Evolutionary conservation across 2,113 vertebrate species (phyloP).

Genomic region (Uria aalge): DNA sequence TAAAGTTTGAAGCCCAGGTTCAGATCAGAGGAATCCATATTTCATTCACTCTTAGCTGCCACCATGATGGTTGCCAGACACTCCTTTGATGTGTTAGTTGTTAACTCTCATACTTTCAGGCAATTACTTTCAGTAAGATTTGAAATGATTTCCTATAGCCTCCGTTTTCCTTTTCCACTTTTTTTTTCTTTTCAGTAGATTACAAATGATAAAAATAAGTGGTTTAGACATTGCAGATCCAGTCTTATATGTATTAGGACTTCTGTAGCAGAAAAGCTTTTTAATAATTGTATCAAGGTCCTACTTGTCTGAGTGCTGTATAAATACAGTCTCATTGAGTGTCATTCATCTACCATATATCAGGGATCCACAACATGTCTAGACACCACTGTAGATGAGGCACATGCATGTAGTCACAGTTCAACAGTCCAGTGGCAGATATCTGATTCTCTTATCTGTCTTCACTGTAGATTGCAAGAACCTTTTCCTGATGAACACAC

Average conservation of each 20-base stretch:
- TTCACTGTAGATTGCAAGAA: not conserved
- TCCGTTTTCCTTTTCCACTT: not conserved
- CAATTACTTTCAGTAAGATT: not conserved
- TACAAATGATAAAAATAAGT: not conserved
- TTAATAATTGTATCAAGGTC: not conserved
- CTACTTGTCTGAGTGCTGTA: not conserved
- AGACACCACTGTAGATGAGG: not conserved
- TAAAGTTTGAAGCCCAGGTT: not conserved
- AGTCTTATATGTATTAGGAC: not conserved
- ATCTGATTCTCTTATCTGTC: not conserved
- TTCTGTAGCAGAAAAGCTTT: not conserved
- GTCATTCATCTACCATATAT: not conserved
- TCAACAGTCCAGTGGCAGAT: not conserved
- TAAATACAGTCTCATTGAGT: not conserved
- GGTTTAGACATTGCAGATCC: not conserved
- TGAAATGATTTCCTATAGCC: not conserved
- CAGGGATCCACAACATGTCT: not conserved
- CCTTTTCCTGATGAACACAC: not conserved
- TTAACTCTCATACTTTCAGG: not conserved
- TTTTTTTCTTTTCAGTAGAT: slow-evolving; percentile 6
- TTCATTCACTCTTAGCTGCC: slow-evolving; percentile 4
- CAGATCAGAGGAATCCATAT: slow-evolving; percentile 12
- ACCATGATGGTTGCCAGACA: not conserved
- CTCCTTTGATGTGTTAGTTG: slow-evolving; percentile 38
- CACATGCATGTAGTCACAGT: not conserved